These are phyloP conservation scores for Rhadina sibilatrix DNA, from an alignment of 2,113 vertebrate species.

Conservation along the genomic window DNA sequence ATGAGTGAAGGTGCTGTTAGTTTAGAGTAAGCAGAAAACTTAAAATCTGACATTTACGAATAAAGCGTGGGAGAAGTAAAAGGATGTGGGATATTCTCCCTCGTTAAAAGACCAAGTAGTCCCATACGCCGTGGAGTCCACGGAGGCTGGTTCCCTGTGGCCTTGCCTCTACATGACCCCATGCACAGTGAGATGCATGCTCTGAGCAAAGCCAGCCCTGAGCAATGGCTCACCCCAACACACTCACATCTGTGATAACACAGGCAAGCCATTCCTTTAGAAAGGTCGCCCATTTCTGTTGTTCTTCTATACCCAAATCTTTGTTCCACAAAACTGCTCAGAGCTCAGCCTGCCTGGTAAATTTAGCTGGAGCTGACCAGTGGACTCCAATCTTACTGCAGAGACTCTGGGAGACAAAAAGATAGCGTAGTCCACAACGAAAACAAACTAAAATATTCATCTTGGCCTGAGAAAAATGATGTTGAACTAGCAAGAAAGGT, in stretches of 20 bases:
- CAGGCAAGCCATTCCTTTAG: not conserved
- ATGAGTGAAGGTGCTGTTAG: not conserved
- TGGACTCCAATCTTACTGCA: not conserved
- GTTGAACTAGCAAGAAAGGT: not conserved
- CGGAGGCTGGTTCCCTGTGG: not conserved
- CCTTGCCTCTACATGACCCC: not conserved
- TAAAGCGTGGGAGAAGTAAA: not conserved
- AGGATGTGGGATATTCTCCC: not conserved
- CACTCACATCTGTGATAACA: not conserved
- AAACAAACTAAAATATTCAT: not conserved
- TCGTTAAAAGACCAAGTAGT: not conserved
- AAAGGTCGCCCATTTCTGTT: not conserved
- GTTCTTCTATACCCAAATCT: not conserved
- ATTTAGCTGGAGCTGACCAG: not conserved
- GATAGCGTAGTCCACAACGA: not conserved
- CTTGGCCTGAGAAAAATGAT: not conserved
- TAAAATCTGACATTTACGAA: not conserved
- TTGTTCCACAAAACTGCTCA: not conserved
- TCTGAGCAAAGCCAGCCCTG: not conserved
- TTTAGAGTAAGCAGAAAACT: not conserved
- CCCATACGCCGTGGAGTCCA: not conserved
- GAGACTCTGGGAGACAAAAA: not conserved
- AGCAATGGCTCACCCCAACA: fast-evolving
- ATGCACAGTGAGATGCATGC: fast-evolving
- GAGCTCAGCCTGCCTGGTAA: not conserved